These are phyloP conservation scores for Nephila pilipes DNA, from an alignment of 1,140 invertebrate species.

Conservation along the genomic window DNA sequence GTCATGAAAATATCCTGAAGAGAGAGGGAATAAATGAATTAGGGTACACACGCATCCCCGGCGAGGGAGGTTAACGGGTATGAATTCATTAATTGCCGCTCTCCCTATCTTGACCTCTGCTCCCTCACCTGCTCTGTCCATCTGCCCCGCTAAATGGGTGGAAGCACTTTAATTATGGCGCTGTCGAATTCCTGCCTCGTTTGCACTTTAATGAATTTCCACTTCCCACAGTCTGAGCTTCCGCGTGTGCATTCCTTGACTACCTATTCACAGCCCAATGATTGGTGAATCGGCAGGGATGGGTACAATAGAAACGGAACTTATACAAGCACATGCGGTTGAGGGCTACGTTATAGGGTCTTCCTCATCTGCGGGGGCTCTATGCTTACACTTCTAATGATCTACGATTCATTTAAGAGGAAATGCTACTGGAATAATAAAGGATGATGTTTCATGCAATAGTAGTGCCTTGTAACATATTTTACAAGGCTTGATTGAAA, in stretches of 20 bases:
- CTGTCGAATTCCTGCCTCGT: constrained; percentile 52
- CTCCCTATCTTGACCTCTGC: constrained; percentile 25
- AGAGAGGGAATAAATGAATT: constrained; percentile 23
- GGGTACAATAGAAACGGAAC: neutral
- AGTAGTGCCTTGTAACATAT: no score
- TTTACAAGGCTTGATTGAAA: no score
- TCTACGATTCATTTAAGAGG: neutral
- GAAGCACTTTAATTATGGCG: constrained; percentile 63
- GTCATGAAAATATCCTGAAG: constrained; percentile 23
- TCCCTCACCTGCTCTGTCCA: constrained; percentile 61
- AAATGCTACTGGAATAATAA: no score
- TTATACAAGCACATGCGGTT: neutral
- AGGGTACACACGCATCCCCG: neutral
- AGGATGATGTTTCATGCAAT: no score
- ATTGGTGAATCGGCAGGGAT: neutral
- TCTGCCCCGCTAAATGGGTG: constrained; percentile 60
- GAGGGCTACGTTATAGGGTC: neutral
- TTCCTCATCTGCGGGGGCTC: neutral
- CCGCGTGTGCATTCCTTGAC: constrained; percentile 37
- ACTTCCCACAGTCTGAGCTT: constrained; percentile 50
- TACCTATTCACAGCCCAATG: neutral
- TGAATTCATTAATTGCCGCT: constrained; percentile 51
- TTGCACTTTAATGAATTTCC: constrained; percentile 58
- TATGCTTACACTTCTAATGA: neutral
- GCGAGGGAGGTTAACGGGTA: constrained; percentile 25